A percentile compares a stretch with the other conserved stretches of the same genome.
Conservation (phyloP, 2,888 invertebrate species). For the Gisinianus flammeolus region DNA sequence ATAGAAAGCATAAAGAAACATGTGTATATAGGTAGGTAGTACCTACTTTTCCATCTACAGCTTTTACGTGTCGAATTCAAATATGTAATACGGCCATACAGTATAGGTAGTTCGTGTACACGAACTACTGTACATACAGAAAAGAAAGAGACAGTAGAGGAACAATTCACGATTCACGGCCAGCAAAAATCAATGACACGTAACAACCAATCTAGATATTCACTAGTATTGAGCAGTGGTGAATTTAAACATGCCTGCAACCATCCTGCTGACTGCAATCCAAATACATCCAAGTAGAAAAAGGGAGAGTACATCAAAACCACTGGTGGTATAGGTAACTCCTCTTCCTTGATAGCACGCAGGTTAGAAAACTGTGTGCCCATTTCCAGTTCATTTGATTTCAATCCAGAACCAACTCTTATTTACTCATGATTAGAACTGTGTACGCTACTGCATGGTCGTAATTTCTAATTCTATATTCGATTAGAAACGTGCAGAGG, state of each 20-base stretch:
- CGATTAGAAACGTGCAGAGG: constrained; percentile 15
- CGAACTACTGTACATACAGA: neutral
- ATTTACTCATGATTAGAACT: constrained; percentile 37
- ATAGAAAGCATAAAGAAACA: too few relatives aligned
- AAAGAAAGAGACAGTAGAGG: neutral
- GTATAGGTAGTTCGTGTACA: too few relatives aligned
- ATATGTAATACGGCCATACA: too few relatives aligned
- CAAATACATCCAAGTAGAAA: constrained; percentile 1
- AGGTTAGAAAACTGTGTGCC: neutral
- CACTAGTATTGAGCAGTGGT: neutral
- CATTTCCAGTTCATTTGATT: constrained; percentile 37
- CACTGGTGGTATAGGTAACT: neutral
- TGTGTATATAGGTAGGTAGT: too few relatives aligned
- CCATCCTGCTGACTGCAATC: neutral
- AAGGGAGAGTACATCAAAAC: constrained; percentile 4
- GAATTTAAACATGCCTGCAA: too few relatives aligned
- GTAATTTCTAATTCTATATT: constrained; percentile 31
- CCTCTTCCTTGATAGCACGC: neutral
- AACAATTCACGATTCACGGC: constrained; percentile 24
- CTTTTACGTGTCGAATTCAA: too few relatives aligned
- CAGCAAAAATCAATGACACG: constrained; percentile 36
- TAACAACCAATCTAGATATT: constrained; percentile 35
- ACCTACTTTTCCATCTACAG: too few relatives aligned
- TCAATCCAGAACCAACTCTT: constrained; percentile 32
- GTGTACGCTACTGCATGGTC: neutral